Conservation (phyloP, 2,113 vertebrate genomes). For the Noctilio leporinus region DNA sequence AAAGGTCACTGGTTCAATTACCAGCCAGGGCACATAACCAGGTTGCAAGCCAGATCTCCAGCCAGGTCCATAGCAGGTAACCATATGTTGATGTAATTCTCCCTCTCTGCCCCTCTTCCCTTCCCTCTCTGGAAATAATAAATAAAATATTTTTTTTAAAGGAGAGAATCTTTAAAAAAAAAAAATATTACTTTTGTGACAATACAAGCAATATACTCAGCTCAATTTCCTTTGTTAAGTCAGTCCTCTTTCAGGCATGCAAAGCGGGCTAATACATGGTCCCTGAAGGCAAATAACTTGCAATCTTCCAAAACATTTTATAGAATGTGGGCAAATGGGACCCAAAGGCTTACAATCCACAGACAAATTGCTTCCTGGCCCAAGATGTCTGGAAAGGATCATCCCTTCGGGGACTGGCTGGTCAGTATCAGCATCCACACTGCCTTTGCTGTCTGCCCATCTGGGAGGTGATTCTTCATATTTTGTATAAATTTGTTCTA, state of each 20-base stretch:
- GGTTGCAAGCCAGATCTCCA: too few relatives aligned
- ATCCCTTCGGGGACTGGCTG: neutral
- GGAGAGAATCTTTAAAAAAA: too few relatives aligned
- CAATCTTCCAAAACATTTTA: neutral
- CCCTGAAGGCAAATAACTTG: neutral
- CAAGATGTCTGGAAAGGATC: neutral
- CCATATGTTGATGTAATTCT: too few relatives aligned
- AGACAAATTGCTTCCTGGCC: neutral
- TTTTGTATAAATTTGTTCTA: neutral
- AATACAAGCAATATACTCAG: neutral
- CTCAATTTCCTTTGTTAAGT: neutral
- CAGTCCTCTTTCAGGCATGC: neutral
- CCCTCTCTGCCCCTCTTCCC: too few relatives aligned
- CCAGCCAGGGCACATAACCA: too few relatives aligned
- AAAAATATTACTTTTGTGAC: neutral
- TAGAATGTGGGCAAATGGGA: neutral
- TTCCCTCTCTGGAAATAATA: too few relatives aligned
- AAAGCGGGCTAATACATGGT: neutral
- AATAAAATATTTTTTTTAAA: too few relatives aligned
- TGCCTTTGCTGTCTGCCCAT: neutral
- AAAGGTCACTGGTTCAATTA: too few relatives aligned
- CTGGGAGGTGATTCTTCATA: neutral
- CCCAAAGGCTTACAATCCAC: neutral
- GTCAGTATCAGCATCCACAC: neutral
- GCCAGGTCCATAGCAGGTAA: too few relatives aligned